Conservation (phyloP, 2,888 invertebrate genomes). For the Caradrina kadenii region DNA sequence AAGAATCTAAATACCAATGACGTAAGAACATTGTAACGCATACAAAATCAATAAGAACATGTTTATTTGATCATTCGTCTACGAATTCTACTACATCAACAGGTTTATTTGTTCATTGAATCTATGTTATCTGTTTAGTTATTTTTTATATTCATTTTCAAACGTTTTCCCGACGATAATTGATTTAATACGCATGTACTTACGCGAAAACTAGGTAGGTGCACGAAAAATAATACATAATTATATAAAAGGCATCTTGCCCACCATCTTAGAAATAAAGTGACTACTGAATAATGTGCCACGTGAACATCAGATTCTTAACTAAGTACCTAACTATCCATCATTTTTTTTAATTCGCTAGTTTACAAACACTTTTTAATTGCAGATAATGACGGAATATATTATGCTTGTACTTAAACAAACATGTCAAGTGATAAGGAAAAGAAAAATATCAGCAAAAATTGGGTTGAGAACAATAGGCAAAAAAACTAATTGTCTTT, state of each 20-base stretch:
- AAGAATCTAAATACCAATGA: slow-evolving; percentile 61
- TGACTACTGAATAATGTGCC: too few relatives aligned
- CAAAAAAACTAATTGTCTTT: background rate
- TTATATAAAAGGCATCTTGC: background rate
- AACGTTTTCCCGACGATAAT: background rate
- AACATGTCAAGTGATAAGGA: slow-evolving; percentile 2
- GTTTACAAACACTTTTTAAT: slow-evolving; percentile 8
- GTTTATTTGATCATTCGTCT: slow-evolving; percentile 42
- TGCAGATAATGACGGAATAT: slow-evolving; percentile 6
- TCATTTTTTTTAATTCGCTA: background rate
- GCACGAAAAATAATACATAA: background rate
- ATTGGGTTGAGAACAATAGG: slow-evolving; percentile 1
- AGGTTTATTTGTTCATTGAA: slow-evolving; percentile 3
- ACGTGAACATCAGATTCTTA: background rate
- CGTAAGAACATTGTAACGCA: slow-evolving; percentile 54
- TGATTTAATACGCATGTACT: background rate
- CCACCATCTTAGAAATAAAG: background rate
- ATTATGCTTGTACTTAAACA: background rate
- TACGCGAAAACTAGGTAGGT: too few relatives aligned
- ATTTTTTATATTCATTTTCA: background rate
- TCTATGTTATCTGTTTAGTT: background rate
- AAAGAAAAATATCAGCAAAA: background rate
- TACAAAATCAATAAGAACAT: slow-evolving; percentile 40
- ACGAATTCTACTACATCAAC: slow-evolving; percentile 14
- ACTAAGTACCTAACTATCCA: background rate